phyloP scores from a whole-genome alignment of 1,140 invertebrate species.

The Drosophila prosaltans region DNA sequence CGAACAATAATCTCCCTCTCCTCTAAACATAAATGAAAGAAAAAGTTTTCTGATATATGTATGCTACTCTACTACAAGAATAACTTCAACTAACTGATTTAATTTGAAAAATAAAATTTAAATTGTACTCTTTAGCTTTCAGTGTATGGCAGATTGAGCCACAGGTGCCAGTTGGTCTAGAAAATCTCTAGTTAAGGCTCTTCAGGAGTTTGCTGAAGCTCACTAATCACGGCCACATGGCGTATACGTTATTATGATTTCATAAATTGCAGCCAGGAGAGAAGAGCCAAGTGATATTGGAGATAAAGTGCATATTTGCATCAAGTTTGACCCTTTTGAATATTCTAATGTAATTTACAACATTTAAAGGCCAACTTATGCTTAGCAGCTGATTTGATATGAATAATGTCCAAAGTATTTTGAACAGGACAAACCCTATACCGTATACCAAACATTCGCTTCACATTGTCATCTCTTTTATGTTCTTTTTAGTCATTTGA shows the following conservation, averaged over 20 bases:
- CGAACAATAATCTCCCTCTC: too few relatives aligned
- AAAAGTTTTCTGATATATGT: too few relatives aligned
- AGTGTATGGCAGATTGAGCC: constrained; percentile 34
- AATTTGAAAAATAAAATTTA: too few relatives aligned
- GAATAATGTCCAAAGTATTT: too few relatives aligned
- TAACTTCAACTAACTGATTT: too few relatives aligned
- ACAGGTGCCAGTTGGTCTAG: constrained; percentile 42
- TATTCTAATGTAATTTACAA: neutral
- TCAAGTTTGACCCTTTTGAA: neutral
- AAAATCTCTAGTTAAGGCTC: constrained; percentile 11
- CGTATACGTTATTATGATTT: constrained; percentile 62
- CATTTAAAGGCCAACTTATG: neutral
- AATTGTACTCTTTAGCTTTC: neutral
- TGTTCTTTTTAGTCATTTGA: neutral
- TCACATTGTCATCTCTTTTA: too few relatives aligned
- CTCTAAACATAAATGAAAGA: neutral
- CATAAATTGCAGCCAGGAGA: constrained; percentile 46
- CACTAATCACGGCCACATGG: constrained; percentile 26
- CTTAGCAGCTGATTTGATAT: too few relatives aligned
- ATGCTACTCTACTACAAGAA: too few relatives aligned
- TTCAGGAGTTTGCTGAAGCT: neutral
- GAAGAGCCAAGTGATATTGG: neutral
- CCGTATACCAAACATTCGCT: too few relatives aligned
- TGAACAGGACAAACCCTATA: too few relatives aligned
- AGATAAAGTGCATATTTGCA: neutral